A percentile compares a stretch with the other conserved stretches of the same genome.
Evolutionary conservation across 2,888 invertebrate genomes (phyloP).

Genomic region (Orchesella flavescens): DNA sequence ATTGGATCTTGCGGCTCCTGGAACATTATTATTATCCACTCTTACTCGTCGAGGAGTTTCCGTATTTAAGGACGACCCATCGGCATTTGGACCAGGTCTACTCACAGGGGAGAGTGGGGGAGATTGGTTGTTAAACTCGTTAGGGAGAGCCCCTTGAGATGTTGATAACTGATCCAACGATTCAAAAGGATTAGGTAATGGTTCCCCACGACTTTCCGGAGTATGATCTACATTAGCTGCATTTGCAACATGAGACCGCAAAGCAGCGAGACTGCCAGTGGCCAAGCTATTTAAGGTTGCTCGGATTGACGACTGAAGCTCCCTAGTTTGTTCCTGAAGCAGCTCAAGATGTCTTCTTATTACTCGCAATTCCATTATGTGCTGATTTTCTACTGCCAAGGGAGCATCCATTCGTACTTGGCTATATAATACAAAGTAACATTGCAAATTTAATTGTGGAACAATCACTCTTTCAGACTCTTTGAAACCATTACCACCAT

Average conservation of each 20-base stretch:
- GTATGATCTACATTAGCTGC: conserved; percentile 1
- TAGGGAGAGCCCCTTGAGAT: conserved; percentile 30
- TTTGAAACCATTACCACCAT: too few species aligned
- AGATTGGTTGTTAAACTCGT: conserved; percentile 19
- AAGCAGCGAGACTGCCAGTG: conserved; percentile 69
- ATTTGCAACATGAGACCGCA: conserved; percentile 66
- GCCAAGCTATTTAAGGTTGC: conserved; percentile 70
- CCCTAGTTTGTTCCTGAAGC: conserved; percentile 71
- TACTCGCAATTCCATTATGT: conserved; percentile 70
- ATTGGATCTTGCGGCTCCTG: not conserved
- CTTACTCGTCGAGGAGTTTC: conserved; percentile 5
- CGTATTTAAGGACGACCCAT: not conserved
- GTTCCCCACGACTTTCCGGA: conserved; percentile 16
- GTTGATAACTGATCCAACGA: conserved; percentile 45
- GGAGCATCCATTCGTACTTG: conserved; percentile 70
- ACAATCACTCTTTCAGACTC: too few species aligned
- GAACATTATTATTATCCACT: not conserved
- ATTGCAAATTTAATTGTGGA: too few species aligned
- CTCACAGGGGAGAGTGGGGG: conserved; percentile 32
- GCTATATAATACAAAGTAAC: conserved; percentile 34
- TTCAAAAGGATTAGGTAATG: conserved; percentile 7
- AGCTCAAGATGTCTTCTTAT: conserved; percentile 70
- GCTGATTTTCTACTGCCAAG: conserved; percentile 68
- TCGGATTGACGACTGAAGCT: conserved; percentile 70
- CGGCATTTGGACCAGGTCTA: not conserved